A percentile compares a stretch with the other conserved stretches of the same genome.
Conservation (phyloP, 2,113 vertebrate genomes). For the Oenanthe oenanthe region DNA sequence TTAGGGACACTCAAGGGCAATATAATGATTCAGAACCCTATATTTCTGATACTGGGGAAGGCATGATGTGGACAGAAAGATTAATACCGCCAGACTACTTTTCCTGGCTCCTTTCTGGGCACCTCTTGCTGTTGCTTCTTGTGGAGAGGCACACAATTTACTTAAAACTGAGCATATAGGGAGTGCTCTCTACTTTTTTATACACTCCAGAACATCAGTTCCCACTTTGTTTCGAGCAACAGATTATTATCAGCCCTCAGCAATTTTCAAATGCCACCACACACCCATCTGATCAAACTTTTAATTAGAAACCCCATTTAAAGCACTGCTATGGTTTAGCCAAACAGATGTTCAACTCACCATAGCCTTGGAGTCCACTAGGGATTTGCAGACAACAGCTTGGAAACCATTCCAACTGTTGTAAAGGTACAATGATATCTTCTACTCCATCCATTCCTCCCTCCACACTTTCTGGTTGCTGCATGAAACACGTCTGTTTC, state of each 20-base stretch:
- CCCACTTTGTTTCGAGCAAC: neutral
- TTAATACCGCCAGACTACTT: neutral
- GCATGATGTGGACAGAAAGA: accelerated
- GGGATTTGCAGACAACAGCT: neutral
- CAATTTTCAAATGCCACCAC: neutral
- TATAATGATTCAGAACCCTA: neutral
- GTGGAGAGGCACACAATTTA: neutral
- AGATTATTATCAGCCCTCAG: neutral
- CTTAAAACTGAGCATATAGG: neutral
- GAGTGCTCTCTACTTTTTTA: neutral
- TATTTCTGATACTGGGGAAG: neutral
- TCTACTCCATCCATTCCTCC: neutral
- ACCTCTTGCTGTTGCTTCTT: neutral
- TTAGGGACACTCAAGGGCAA: neutral
- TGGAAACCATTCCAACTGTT: neutral
- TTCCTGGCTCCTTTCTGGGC: neutral
- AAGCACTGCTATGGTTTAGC: neutral
- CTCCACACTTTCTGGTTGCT: neutral
- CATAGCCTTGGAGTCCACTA: neutral
- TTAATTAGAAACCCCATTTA: neutral
- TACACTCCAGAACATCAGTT: neutral
- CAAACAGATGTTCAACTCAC: neutral
- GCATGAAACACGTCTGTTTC: neutral
- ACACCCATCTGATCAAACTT: neutral
- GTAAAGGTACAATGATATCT: neutral